A percentile compares a stretch with the other conserved stretches of the same genome.
Evolutionary conservation across 1,140 invertebrate genomes (phyloP).

Genomic region (Cyphomyrmex costatus): DNA sequence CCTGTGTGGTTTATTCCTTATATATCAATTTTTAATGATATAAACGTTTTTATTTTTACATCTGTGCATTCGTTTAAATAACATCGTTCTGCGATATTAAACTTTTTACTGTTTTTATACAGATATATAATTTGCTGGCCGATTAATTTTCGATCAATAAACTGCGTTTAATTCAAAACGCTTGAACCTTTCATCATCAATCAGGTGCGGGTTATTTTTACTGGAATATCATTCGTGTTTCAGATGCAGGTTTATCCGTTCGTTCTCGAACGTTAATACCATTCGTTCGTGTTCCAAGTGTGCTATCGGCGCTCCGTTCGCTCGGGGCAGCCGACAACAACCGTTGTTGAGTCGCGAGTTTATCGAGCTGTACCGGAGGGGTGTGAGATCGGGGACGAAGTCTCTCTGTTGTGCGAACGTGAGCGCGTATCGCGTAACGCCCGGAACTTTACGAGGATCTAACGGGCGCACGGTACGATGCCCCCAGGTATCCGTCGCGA

Average conservation of each 20-base stretch:
- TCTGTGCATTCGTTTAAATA: not conserved
- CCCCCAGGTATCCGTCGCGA: slow-evolving; percentile 36
- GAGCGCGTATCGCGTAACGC: slow-evolving; percentile 41
- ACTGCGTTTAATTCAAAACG: not conserved
- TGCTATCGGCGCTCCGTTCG: slow-evolving; percentile 21
- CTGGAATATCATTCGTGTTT: slow-evolving; percentile 13
- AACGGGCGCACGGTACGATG: slow-evolving; percentile 44
- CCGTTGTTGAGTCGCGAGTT: slow-evolving; percentile 59
- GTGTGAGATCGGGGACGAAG: slow-evolving; percentile 37
- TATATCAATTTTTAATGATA: not conserved
- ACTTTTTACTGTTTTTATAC: not conserved
- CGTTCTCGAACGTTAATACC: slow-evolving; percentile 40
- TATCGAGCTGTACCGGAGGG: slow-evolving; percentile 31
- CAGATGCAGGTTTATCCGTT: slow-evolving; percentile 43
- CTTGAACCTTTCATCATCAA: slow-evolving; percentile 36
- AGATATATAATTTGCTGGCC: not conserved
- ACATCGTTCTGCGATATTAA: not conserved
- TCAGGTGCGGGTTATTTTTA: slow-evolving; percentile 23
- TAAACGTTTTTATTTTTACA: not conserved
- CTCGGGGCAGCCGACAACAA: slow-evolving; percentile 18
- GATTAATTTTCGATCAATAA: not conserved
- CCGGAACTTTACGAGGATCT: slow-evolving; percentile 58
- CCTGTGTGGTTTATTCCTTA: not conserved
- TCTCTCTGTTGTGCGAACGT: slow-evolving; percentile 27
- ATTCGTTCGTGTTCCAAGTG: slow-evolving; percentile 28